Evolutionary conservation across 2,888 invertebrate genomes (phyloP), one percentile per base, ranked within the genome.

Genomic region (Tribolium freemani): DNA sequence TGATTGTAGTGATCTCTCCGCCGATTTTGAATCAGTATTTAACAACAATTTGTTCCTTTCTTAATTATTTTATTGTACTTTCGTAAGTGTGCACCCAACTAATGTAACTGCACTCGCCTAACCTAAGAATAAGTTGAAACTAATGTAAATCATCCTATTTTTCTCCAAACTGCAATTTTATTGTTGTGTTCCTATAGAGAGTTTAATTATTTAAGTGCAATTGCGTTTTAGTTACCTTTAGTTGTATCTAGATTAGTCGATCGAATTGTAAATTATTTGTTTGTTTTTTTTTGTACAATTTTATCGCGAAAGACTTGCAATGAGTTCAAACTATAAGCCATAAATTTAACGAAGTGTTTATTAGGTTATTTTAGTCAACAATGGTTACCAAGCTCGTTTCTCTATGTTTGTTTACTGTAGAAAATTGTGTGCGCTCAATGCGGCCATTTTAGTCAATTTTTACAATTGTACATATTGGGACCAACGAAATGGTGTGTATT

Each of bases 381-480:
- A 78, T 82, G 83, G 83, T 83, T 83, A 83, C 83, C 83, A 83
- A 79, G 63, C 60, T 76, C 53, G 30, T 61, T 60, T 71, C 75
- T 77, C 64, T 75, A 67, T 73, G 57, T 75, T 75, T 74, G 68
- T 50, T 69, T 64, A 71, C 20, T 31, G n/a, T 54, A 53, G 57
- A 69, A 69, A 74, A 75, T 76, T 74, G 70, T 76, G 66, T 58
- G 56, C 75, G 77, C 74, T 66, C 44, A 44, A 61, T 66, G 75
- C 76, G 74, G 72, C 72, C 67, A 69, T 64, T 75, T 76, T 79
- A 78, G 79, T 78, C 78, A 77, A 76, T 77, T 77, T 69, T 76
- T 73, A 68, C 70, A 75, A 77, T 75, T 80, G 77, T 79, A 78
- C 71, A 78, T 79, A 79, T 73, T 76, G 79, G 80, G 77, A 77